phyloP scores from a whole-genome alignment of 1,140 invertebrate genomes.

The Lucilia cuprina region DNA sequence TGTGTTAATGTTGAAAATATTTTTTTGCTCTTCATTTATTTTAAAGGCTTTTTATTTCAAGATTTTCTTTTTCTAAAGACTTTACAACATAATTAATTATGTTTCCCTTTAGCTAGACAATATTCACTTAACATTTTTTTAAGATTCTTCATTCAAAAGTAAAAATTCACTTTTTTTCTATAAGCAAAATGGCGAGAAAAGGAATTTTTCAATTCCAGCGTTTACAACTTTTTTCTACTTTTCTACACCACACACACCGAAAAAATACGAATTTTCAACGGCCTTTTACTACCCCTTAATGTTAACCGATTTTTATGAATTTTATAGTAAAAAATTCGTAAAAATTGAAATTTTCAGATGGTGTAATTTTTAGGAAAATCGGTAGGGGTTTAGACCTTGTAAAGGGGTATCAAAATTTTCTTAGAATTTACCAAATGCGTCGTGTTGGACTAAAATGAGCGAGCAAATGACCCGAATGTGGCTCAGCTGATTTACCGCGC shows the following conservation, averaged over 20 bases:
- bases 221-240: conserved; percentile 49
- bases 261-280: conserved; percentile 40
- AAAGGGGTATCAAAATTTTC: conserved; percentile 37
- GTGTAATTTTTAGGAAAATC: conserved; percentile 27
- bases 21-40: conserved; percentile 37
- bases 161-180: conserved; percentile 44
- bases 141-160: conserved; percentile 40
- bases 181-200: conserved; percentile 61
- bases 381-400: conserved; percentile 21
- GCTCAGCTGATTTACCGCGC: conserved; percentile 28
- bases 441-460: conserved; percentile 34
- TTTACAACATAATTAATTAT: too few relatives aligned
- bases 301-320: conserved; percentile 48
- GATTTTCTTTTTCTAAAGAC: too few relatives aligned
- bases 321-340: conserved; percentile 50
- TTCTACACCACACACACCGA: conserved; percentile 33
- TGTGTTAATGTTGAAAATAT: background rate
- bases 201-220: conserved; percentile 51
- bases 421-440: conserved; percentile 36
- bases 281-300: conserved; percentile 44
- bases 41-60: conserved; percentile 26
- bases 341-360: conserved; percentile 46
- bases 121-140: conserved; percentile 35
- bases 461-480: conserved; percentile 33
- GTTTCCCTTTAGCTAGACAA: background rate